Evolutionary conservation across 2,888 invertebrate species (phyloP).

Genomic region (Heliconius sara): DNA sequence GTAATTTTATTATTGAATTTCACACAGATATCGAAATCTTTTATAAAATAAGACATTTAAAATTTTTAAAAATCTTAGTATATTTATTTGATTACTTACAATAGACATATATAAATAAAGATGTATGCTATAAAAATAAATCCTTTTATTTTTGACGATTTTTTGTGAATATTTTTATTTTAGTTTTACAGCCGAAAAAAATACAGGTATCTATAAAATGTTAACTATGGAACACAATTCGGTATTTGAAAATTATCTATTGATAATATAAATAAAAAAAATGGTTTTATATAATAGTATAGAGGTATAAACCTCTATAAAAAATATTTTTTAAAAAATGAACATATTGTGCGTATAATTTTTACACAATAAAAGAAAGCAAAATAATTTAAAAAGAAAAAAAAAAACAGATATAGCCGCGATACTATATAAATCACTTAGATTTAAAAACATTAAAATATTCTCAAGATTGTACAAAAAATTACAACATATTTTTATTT

Average conservation of each 20-base stretch:
- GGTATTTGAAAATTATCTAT: conserved; percentile 13
- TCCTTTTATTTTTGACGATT: background rate
- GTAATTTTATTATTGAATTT: conserved; percentile 1
- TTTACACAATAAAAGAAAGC: background rate
- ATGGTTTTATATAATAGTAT: background rate
- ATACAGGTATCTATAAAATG: background rate
- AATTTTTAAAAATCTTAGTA: background rate
- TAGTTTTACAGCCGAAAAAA: conserved; percentile 8
- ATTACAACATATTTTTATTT: too few relatives aligned
- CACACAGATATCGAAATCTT: background rate
- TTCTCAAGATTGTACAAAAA: too few relatives aligned
- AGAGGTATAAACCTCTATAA: background rate
- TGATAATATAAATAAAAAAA: conserved; percentile 3
- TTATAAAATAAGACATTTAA: background rate
- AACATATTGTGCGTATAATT: background rate
- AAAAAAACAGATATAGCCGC: background rate
- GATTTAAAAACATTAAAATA: background rate
- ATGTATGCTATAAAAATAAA: background rate
- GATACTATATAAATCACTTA: background rate
- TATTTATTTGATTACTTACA: background rate
- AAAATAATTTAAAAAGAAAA: background rate
- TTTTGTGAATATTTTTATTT: background rate
- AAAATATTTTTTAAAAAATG: background rate
- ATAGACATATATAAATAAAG: background rate
- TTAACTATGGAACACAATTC: conserved; percentile 17